Evolutionary conservation across 2,113 vertebrate genomes (phyloP), one percentile per base, ranked within the genome.

Genomic region (Reinhardtius hippoglossoides): DNA sequence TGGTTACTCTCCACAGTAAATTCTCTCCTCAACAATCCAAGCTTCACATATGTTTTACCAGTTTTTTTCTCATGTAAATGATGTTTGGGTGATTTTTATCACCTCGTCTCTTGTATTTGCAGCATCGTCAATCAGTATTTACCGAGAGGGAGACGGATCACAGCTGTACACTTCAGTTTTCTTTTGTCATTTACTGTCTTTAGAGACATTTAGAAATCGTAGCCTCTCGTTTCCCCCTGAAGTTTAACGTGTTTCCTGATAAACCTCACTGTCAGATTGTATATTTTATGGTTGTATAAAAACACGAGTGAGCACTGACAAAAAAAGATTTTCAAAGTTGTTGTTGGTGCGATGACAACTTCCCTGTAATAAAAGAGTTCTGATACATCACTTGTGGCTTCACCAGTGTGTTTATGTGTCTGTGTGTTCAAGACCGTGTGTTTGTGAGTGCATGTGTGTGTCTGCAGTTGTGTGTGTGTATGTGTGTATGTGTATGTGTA

Each of bases 311-410:
- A 79, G 81, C 40, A 75, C 74, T 67, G 81, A 89, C 59, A 78
- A 85, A 86, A 90, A 81, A 80, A 44, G 55, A 57, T 75, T 84
- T 73, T 74, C 37, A 44, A 73, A 80, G 52, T 69, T 74, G 71
- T 67, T 78, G 69, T 73, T 76, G 60, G 73, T 78, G 80, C 67
- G 71, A 83, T 71, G 67, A 73, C 78, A 73, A 71, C 71, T 78
- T 89, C 71, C 78, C 72, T 86, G 62, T 85, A 92, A 92, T 93
- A 93, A 93, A 91, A 75, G 35, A 79, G 20, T 75, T 83, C 61
- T 72, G 71, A 86, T 65, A 67, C 88, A 86, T 70, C 42, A 64
- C 50, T 44, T 77, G 67, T 52, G 71, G 65, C 57, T 80, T 70
- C 63, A 62, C 82, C 50, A 4, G 61, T 18, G 15, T 76, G 55